A percentile compares a stretch with the other conserved stretches of the same genome.
phyloP scores from a whole-genome alignment of 2,888 invertebrate species.

The Chymomyza amoena region DNA sequence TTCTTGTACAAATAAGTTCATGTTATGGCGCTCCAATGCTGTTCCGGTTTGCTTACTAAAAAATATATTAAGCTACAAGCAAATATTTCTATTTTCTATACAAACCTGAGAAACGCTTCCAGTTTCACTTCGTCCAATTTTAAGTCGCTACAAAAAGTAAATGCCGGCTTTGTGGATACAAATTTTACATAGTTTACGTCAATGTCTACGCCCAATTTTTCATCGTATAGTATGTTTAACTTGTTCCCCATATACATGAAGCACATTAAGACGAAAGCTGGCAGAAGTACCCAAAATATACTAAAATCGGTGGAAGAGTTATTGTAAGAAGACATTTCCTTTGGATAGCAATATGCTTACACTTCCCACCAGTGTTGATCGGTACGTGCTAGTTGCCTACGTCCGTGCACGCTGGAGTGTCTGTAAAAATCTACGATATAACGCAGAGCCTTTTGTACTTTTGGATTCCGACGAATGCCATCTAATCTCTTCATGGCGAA shows the following conservation, averaged over 20 bases:
- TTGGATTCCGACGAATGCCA: background rate
- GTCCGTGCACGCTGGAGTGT: slow-evolving; percentile 20
- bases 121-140: too few relatives aligned
- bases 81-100: too few relatives aligned
- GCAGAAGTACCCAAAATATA: background rate
- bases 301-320: background rate
- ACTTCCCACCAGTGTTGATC: slow-evolving; percentile 29
- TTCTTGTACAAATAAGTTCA: too few relatives aligned
- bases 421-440: slow-evolving; percentile 24
- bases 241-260: background rate
- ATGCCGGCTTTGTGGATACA: slow-evolving; percentile 14
- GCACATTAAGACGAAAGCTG: background rate
- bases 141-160: too few relatives aligned
- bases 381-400: slow-evolving; percentile 20
- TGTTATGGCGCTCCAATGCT: too few relatives aligned
- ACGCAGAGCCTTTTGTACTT: slow-evolving; percentile 15
- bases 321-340: background rate
- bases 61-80: too few relatives aligned
- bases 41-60: too few relatives aligned
- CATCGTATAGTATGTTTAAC: background rate
- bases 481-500: background rate
- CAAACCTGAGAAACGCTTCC: too few relatives aligned
- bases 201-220: slow-evolving; percentile 22
- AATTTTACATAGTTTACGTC: slow-evolving; percentile 10
- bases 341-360: too few relatives aligned